These are phyloP conservation scores for Clostera curtula DNA, from an alignment of 2,888 invertebrate genomes.

Conservation along the genomic window DNA sequence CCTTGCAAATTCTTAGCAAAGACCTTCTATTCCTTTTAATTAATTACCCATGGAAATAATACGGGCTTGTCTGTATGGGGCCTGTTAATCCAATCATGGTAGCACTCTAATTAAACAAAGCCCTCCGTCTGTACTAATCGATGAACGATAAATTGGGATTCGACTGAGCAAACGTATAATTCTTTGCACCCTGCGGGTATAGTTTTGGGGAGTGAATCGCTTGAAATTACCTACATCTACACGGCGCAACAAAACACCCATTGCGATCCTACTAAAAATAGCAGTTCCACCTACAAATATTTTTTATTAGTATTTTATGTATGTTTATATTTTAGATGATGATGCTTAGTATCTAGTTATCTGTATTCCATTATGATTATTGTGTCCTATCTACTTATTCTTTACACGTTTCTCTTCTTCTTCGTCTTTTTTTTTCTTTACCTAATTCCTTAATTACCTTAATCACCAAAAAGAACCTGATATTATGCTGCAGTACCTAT, in stretches of 20 bases:
- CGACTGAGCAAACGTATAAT: conserved; percentile 41
- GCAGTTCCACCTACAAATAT: no score
- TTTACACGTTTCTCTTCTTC: no score
- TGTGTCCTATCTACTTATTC: no score
- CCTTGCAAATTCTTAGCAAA: conserved; percentile 14
- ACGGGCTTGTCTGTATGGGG: conserved; percentile 26
- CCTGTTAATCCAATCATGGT: conserved; percentile 54
- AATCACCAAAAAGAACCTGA: no score
- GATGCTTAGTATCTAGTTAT: no score
- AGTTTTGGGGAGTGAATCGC: conserved; percentile 19
- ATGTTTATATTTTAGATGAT: no score
- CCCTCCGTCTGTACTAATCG: conserved; percentile 55
- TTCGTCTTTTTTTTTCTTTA: no score
- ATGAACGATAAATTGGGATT: conserved; percentile 54
- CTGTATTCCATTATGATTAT: no score
- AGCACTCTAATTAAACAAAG: conserved; percentile 61
- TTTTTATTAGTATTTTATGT: conserved; percentile 1
- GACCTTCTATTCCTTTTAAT: conserved; percentile 31
- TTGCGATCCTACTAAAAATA: no score
- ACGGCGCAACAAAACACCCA: conserved; percentile 11
- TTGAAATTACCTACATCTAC: conserved; percentile 16
- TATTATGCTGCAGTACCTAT: no score
- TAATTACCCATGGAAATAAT: conserved; percentile 34
- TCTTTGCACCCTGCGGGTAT: conserved; percentile 41
- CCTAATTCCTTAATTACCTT: no score